Base-by-base conservation (phyloP, 2,797 vertebrate genomes). In the Margarornis squamiger region DNA sequence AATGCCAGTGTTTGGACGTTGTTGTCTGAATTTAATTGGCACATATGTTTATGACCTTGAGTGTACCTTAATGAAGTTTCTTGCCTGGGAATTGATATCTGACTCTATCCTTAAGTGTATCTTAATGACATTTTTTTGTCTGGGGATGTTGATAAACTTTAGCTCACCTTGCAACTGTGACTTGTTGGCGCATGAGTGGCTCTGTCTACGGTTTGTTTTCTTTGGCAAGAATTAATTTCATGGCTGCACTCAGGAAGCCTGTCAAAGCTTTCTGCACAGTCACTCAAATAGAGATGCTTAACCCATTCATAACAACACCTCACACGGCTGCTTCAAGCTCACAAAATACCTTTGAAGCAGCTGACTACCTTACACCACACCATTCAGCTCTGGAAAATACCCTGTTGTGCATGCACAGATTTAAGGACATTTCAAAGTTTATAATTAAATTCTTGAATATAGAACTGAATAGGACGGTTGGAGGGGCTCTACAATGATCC, bases 101-200 rank as follows among this genome's bases (percentile, higher is more conserved):
- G 77, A 78, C 55, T 93, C 12, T 82, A 90, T 82, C 83, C 88
- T 86, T 93, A 93, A 73, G 83, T 74, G 51, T 90, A 95, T 95
- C 90, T 94, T 95, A 96, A 95, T 93, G 95, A 79, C 94, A 90
- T 76, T 90, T 93, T 93, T 93, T 92, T 85, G 66, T 85, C 95
- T 88, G 74, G 90, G 94, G 94, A 95, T 76, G 96, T 71, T 93
- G 95, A 85, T 90, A 91, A 96, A 82, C 51, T 95, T 95, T 77
- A 90, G 71, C 91, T 94, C 80, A 95, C 90, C 73, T 96, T 94
- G 95, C 63, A 93, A 76, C 48, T 65, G 45, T 80, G 72, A 84
- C 14, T 58, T 58, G 67, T 1, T 84, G 83, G 45, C 48, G 41
- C 41, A 34, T 5, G 77, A 95, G 62, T 49, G 38, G 41, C 39